Conservation (phyloP, 2,888 invertebrate species). For the Hirtodrosophila alboralis region DNA sequence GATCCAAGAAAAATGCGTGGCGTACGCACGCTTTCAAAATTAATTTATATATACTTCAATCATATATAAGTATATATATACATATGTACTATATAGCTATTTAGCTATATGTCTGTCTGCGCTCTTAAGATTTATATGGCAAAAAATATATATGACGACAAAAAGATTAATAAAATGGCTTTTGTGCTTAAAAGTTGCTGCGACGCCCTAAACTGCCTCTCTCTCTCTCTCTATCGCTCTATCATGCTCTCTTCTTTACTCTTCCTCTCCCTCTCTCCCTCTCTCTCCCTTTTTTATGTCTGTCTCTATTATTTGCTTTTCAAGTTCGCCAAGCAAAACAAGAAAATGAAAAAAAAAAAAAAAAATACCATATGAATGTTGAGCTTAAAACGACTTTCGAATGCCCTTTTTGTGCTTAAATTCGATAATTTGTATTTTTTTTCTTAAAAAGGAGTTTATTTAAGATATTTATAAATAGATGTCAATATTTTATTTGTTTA, state of each 20-base stretch:
- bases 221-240: constrained; percentile 6
- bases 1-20: constrained; percentile 55
- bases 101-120: constrained; percentile 19
- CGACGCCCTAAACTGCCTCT: constrained; percentile 34
- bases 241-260: too few relatives aligned
- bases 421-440: too few relatives aligned
- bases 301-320: constrained; percentile 40
- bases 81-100: constrained; percentile 5
- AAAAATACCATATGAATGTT: background rate
- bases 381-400: background rate
- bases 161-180: constrained; percentile 38
- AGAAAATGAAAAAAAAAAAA: constrained; percentile 9
- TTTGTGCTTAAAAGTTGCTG: constrained; percentile 38
- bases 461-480: too few relatives aligned
- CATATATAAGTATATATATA: constrained; percentile 11
- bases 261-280: constrained; percentile 9
- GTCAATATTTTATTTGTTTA: too few relatives aligned
- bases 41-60: constrained; percentile 52
- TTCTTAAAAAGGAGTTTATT: too few relatives aligned
- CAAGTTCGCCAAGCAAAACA: constrained; percentile 50
- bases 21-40: constrained; percentile 75
- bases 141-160: constrained; percentile 60
- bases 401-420: constrained; percentile 14
- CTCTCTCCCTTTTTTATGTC: constrained; percentile 4
- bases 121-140: constrained; percentile 64